Evolutionary conservation across 2,888 invertebrate genomes (phyloP).

Genomic region (Eurois occulta): DNA sequence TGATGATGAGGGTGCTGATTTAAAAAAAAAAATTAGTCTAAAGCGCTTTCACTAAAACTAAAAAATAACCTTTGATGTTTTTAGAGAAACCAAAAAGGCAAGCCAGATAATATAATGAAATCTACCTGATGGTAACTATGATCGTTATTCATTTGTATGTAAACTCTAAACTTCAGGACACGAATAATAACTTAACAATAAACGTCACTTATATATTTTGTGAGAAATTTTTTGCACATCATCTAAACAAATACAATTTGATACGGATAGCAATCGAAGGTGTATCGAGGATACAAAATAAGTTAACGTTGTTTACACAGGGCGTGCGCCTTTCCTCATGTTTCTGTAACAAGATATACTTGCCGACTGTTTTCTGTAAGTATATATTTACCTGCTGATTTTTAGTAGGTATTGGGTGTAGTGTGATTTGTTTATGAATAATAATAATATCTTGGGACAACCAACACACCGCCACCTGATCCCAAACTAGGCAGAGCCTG

Average conservation of each 20-base stretch:
- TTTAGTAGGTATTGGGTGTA: not conserved
- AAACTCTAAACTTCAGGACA: too few relatives aligned
- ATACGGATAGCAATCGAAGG: not conserved
- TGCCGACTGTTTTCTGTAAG: not conserved
- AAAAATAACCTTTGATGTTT: not conserved
- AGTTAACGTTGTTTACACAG: conserved; percentile 36
- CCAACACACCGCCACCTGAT: too few relatives aligned
- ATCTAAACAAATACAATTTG: conserved; percentile 17
- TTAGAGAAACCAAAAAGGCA: not conserved
- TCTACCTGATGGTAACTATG: not conserved
- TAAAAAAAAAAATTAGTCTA: too few relatives aligned
- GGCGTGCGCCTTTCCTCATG: conserved; percentile 8
- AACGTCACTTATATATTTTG: not conserved
- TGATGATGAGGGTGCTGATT: too few relatives aligned
- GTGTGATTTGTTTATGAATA: too few relatives aligned
- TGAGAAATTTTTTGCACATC: not conserved
- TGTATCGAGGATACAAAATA: conserved; percentile 9
- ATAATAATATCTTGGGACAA: too few relatives aligned
- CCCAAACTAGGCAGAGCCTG: too few relatives aligned
- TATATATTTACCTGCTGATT: not conserved
- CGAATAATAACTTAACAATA: not conserved
- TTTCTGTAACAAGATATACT: conserved; percentile 27
- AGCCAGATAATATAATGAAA: not conserved
- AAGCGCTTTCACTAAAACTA: not conserved
- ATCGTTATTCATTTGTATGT: too few relatives aligned